phyloP scores from a whole-genome alignment of 2,113 vertebrate species.

The Caranx ignobilis region DNA sequence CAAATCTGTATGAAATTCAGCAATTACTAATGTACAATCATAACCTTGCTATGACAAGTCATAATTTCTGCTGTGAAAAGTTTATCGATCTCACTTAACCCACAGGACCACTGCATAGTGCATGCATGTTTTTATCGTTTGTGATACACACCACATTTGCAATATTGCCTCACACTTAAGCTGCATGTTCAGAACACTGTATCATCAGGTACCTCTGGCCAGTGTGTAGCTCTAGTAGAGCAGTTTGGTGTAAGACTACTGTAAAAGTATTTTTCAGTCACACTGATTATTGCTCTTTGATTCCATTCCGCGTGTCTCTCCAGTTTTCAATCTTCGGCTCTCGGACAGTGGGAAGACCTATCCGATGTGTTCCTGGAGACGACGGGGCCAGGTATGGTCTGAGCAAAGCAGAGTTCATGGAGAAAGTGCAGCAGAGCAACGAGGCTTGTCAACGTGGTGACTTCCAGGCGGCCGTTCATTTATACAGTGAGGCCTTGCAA shows the following conservation, averaged over 20 bases:
- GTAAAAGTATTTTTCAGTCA: background rate
- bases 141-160: conserved; percentile 1
- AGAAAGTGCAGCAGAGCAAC: conserved; percentile 96
- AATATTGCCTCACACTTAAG: conserved; percentile 14
- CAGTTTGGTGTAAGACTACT: too few relatives aligned
- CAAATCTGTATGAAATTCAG: background rate
- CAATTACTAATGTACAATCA: background rate
- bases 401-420: conserved; percentile 96
- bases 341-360: conserved; percentile 80
- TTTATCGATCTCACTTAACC: background rate
- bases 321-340: conserved; percentile 88
- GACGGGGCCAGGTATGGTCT: conserved; percentile 81
- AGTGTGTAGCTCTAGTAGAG: background rate
- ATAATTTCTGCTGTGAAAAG: background rate
- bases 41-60: background rate
- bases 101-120: background rate
- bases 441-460: conserved; percentile 94
- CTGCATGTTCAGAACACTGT: background rate
- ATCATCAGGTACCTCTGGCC: background rate
- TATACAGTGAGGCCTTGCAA: conserved; percentile 91
- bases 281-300: conserved; percentile 3
- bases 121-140: background rate
- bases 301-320: conserved; percentile 13
- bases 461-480: conserved; percentile 88
- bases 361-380: conserved; percentile 49